Percentiles rank a stretch among this genome's conserved stretches.
phyloP scores from a whole-genome alignment of 2,888 invertebrate genomes.

The Trissolcus japonicus region DNA sequence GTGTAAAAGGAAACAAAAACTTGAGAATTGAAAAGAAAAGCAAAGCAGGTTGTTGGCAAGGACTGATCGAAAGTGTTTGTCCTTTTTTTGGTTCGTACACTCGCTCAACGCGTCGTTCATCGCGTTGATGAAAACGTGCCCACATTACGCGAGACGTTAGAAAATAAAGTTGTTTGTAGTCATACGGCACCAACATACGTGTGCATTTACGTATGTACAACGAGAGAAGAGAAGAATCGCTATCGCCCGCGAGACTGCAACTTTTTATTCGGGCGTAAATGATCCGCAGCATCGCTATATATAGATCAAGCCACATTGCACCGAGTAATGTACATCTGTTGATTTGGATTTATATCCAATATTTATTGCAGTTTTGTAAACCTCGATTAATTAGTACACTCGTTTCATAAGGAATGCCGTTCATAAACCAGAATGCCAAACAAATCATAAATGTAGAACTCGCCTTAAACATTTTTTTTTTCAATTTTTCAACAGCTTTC shows the following conservation, averaged over 20 bases:
- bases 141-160: constrained; percentile 45
- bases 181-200: constrained; percentile 42
- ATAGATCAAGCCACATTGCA: constrained; percentile 47
- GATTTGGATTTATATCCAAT: constrained; percentile 50
- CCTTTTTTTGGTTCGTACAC: constrained; percentile 29
- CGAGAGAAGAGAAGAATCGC: constrained; percentile 40
- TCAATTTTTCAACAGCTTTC: background rate
- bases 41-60: constrained; percentile 15
- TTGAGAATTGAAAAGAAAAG: constrained; percentile 17
- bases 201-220: constrained; percentile 33
- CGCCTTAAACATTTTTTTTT: background rate
- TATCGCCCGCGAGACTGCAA: constrained; percentile 43
- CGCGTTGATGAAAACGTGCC: constrained; percentile 55
- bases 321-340: constrained; percentile 49
- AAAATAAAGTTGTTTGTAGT: constrained; percentile 56
- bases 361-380: constrained; percentile 49
- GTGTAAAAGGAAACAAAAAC: constrained; percentile 20
- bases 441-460: background rate
- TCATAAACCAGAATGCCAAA: background rate
- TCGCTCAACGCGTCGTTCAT: constrained; percentile 42
- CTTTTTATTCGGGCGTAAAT: constrained; percentile 39
- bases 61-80: constrained; percentile 30
- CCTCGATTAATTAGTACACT: constrained; percentile 28
- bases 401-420: constrained; percentile 19
- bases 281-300: constrained; percentile 43